Base-by-base conservation (phyloP, 2,888 invertebrate species). In the Troilus luridus region DNA sequence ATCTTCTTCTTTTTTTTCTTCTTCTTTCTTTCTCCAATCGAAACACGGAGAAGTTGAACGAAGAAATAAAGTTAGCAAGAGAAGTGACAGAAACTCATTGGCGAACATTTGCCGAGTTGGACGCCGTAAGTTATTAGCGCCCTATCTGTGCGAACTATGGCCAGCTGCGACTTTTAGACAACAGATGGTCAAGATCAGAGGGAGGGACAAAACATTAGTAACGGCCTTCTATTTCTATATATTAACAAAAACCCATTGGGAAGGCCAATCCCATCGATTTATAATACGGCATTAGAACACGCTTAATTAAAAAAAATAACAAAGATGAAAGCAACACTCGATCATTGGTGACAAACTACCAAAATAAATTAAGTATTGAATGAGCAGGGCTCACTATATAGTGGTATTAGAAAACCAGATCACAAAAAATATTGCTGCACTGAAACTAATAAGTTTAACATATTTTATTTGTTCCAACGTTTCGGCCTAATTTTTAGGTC, bases 91-190 rank as follows among this genome's bases (percentile, higher is more conserved):
- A 85, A 85, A 85, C 56, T 85, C 56, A 54, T 85, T 56, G 85
- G 85, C 11, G n/a, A 58, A 58, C 54, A 85, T 85, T 85, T 85
- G 85, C 85, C 72, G 72, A 77, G 72, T 77, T 77, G 85, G 85
- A 58, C 85, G 21, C 56, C 5, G 85, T 77, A 85, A 85, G 85
- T 85, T 85, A 85, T 85, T 85, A 85, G 85, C 56, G 85, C n/a
- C 14, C 85, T 85, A 56, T 85, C 56, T 21, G 56, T 14, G 56
- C 85, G 12, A 85, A 58, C 85, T 85, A 85, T 56, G 9, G 56
- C 85, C 85, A 85, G 85, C 85, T 85, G 85, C 85, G 56, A 58
- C 85, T 85, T 85, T 54, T n/a, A 41, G 85, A 85, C 85, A 85
- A 85, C 85, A 85, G 85, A 56, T 85, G 85, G 85, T 85, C 21